A percentile compares a stretch with the other conserved stretches of the same genome.
Conservation (phyloP, 1,140 invertebrate genomes). For the Drosophila kanapiae region DNA sequence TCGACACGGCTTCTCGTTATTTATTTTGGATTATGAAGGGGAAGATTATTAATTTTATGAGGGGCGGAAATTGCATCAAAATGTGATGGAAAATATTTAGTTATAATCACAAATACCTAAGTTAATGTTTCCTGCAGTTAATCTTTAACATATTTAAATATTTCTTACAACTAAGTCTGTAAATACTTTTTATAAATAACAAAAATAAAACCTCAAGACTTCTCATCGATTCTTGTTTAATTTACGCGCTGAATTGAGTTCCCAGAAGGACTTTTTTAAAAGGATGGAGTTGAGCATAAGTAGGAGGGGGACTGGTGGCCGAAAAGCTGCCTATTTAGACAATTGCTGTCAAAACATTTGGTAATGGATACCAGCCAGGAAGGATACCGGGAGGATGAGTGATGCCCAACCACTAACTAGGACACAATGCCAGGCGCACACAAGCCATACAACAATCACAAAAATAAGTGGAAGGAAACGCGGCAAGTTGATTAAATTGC, state of each 20-base stretch:
- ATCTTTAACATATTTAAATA: too few species aligned
- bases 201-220: background rate
- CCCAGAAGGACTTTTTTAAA: background rate
- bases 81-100: background rate
- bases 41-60: background rate
- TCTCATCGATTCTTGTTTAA: background rate
- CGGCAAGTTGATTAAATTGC: constrained; percentile 80
- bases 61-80: background rate
- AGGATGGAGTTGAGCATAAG: background rate
- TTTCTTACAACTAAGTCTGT: too few species aligned
- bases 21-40: constrained; percentile 24
- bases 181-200: too few species aligned
- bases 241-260: background rate
- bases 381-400: constrained; percentile 5
- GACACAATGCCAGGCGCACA: constrained; percentile 19
- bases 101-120: too few species aligned
- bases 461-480: constrained; percentile 47
- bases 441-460: background rate
- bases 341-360: constrained; percentile 84
- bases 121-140: too few species aligned
- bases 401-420: constrained; percentile 10
- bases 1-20: constrained; percentile 48
- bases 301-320: background rate
- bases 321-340: constrained; percentile 68
- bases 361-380: constrained; percentile 70